phyloP scores from a whole-genome alignment of 1,140 invertebrate species.

The Lineus longissimus region DNA sequence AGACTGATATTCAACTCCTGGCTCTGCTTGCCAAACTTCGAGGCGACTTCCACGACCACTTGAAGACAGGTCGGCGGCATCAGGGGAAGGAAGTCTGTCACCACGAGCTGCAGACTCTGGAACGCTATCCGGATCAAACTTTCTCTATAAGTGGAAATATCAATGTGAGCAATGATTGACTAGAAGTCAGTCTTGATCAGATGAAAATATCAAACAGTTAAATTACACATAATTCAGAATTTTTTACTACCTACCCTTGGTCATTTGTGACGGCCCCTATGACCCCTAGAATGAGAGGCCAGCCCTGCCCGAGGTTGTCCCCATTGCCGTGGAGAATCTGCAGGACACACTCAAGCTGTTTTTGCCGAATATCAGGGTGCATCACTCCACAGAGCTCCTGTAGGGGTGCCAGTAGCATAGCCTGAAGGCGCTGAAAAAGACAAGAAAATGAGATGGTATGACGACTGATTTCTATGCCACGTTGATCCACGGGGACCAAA shows the following conservation, averaged over 20 bases:
- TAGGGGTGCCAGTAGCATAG: slow-evolving; percentile 79
- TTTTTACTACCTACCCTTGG: slow-evolving; percentile 67
- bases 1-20: slow-evolving; percentile 97
- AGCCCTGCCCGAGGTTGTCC: slow-evolving; percentile 85
- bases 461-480: no score
- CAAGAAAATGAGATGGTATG: slow-evolving; percentile 11
- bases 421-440: slow-evolving; percentile 69
- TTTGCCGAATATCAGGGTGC: slow-evolving; percentile 88
- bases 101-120: slow-evolving; percentile 91
- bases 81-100: slow-evolving; percentile 90
- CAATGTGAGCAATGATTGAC: background rate
- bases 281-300: slow-evolving; percentile 90
- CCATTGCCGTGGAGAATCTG: slow-evolving; percentile 89
- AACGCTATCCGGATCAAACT: slow-evolving; percentile 88
- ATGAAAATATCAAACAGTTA: background rate
- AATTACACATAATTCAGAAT: background rate
- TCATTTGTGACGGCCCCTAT: slow-evolving; percentile 89
- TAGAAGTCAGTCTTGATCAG: background rate
- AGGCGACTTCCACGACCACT: slow-evolving; percentile 87
- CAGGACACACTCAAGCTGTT: slow-evolving; percentile 91
- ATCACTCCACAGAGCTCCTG: slow-evolving; percentile 82
- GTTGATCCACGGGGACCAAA: no score
- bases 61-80: slow-evolving; percentile 85
- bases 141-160: slow-evolving; percentile 60
- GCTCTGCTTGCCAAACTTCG: slow-evolving; percentile 93